Base-by-base conservation (phyloP, 2,888 invertebrate species). In the Liposcelis brunnea region DNA sequence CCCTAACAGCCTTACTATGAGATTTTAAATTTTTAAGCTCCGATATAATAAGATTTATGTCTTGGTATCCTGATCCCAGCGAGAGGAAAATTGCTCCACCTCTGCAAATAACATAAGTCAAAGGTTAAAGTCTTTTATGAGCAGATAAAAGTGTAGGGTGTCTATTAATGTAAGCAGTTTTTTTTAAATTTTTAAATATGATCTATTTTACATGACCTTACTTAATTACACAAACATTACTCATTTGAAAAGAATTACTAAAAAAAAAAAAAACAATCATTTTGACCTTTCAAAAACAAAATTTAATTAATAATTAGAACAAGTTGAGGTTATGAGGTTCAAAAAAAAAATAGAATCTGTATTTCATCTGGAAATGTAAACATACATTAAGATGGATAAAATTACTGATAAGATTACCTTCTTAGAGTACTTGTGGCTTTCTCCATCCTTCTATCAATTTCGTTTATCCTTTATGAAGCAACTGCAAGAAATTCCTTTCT, bases 21-120 rank as follows among this genome's bases (percentile, higher is more conserved):
- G 61, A 59, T 34, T 63, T 55, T 44, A 66, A 59, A 51, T 66
- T 65, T 54, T 63, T 63, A 37, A 68, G 55, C 52, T 67, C 66
- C 2, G 66, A 66, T 46, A 68, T 60, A 12, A 67, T 59, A 52
- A 68, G 59, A 51, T 63, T 63, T 14, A 68, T 58, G 51, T 66
- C 64, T 43, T 59, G 55, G 53, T 67, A 65, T 1, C 66, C 65
- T 49, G 37, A 26, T 8, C 26, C 26, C 5, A 26, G 26, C 5
- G 26, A 26, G 8, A 26, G 8, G 26, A 26, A 26, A 6, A 26
- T 26, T 26, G 26, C 26, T 26, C 26, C 26, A 26, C 26, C 8
- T 8, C 26, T 26, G 26, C 15, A 8, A 18, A 42, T 11, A 43
- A 16, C 3, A 42, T 12, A 35, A 36, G 49, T 50, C 31, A 53